Percentiles rank a stretch among this genome's conserved stretches.
These are phyloP conservation scores for Antennarius striatus DNA, from an alignment of 2,113 vertebrate genomes.

Conservation along the genomic window DNA sequence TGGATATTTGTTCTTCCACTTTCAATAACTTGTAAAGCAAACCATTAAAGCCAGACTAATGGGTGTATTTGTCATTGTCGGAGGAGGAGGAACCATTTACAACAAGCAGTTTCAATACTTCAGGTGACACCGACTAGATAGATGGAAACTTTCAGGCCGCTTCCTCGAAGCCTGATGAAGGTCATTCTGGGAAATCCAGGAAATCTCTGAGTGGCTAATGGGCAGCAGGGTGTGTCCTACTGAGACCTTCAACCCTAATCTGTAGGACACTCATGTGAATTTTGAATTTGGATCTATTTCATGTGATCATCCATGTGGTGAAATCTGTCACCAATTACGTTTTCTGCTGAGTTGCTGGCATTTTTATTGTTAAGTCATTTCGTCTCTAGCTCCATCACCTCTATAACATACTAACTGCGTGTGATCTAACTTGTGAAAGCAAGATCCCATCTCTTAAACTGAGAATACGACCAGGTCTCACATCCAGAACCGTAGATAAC, in stretches of 20 bases:
- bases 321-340: too few relatives aligned
- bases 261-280: too few relatives aligned
- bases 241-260: not conserved
- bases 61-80: not conserved
- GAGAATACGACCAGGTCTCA: not conserved
- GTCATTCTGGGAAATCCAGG: slow-evolving; percentile 23
- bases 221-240: slow-evolving; percentile 6
- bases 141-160: slow-evolving; percentile 2
- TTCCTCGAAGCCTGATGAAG: slow-evolving; percentile 21
- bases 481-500: slow-evolving; percentile 20
- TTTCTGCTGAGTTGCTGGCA: too few relatives aligned
- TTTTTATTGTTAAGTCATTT: too few relatives aligned
- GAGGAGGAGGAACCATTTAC: slow-evolving; percentile 35
- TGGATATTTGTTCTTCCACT: slow-evolving; percentile 27
- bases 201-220: slow-evolving; percentile 19
- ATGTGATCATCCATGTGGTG: too few relatives aligned
- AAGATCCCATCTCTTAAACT: not conserved
- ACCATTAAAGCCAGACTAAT: slow-evolving; percentile 39
- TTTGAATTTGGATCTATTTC: too few relatives aligned
- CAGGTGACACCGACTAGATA: slow-evolving; percentile 10
- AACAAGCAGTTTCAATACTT: slow-evolving; percentile 27
- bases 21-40: slow-evolving; percentile 34
- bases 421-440: not conserved
- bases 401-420: too few relatives aligned
- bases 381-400: too few relatives aligned